phyloP scores from a whole-genome alignment of 2,797 vertebrate species.

The Spondyliosoma cantharus region DNA sequence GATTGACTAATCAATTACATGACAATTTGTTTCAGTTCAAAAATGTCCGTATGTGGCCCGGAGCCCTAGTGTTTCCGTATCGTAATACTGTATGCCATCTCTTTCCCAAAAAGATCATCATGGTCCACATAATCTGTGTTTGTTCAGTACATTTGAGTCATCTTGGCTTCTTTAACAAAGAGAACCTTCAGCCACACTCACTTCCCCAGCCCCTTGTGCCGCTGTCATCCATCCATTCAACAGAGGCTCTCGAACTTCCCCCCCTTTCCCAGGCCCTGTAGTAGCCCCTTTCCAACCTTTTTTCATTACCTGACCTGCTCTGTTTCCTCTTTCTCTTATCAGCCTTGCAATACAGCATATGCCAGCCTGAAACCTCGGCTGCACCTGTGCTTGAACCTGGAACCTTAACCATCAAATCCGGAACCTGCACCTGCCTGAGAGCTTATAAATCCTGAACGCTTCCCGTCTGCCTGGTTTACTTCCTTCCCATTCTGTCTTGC shows the following conservation, averaged over 20 bases:
- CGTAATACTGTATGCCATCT: not conserved
- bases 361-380: not conserved
- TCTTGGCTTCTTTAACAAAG: too few relatives aligned
- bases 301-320: not conserved
- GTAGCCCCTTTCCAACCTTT: not conserved
- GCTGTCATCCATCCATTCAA: not conserved
- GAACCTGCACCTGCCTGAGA: not conserved
- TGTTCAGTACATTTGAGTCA: not conserved
- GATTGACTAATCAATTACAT: not conserved
- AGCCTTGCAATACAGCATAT: not conserved
- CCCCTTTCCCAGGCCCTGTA: not conserved
- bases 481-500: not conserved
- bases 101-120: not conserved
- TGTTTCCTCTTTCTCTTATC: not conserved
- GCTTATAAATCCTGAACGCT: not conserved
- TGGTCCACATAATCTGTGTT: not conserved
- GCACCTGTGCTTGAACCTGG: not conserved
- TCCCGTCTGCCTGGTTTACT: not conserved
- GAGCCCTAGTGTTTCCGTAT: not conserved
- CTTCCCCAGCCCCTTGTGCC: not conserved
- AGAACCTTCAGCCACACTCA: not conserved
- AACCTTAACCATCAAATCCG: not conserved
- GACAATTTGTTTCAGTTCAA: not conserved
- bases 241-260: not conserved
- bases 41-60: not conserved